Percentiles rank a stretch among this genome's conserved stretches.
These are phyloP conservation scores for Phaetusa simplex DNA, from an alignment of 2,113 vertebrate species.

Conservation along the genomic window DNA sequence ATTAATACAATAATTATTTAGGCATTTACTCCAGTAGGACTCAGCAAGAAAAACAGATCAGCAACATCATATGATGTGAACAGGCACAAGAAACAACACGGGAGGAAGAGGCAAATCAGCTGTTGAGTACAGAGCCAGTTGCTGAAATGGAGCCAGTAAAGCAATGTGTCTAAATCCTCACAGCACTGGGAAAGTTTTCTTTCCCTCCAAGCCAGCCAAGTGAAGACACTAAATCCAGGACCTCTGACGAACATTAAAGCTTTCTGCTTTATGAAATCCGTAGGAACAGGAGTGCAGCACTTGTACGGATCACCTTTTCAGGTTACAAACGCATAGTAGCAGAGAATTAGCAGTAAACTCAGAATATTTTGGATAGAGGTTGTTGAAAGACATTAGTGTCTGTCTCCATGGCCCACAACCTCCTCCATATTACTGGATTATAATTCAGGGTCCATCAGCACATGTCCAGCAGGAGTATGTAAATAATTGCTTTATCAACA, in stretches of 20 bases:
- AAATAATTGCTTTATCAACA: not conserved
- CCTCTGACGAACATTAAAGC: not conserved
- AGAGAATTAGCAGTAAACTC: not conserved
- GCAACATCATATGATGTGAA: not conserved
- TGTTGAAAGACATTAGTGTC: not conserved
- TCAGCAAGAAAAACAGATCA: not conserved
- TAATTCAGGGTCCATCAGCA: not conserved
- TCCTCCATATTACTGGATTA: not conserved
- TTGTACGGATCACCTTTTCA: not conserved
- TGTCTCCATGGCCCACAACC: not conserved
- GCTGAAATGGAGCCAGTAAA: conserved; percentile 1
- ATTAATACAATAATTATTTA: not conserved
- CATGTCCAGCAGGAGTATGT: not conserved
- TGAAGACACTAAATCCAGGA: not conserved
- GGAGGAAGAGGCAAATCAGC: conserved; percentile 1
- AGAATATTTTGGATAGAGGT: not conserved
- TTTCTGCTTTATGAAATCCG: not conserved
- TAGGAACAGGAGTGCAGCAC: not conserved
- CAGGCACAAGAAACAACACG: not conserved
- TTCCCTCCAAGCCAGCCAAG: not conserved
- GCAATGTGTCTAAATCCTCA: not conserved
- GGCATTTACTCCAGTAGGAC: not conserved
- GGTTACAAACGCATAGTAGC: not conserved
- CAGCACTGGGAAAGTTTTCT: not conserved
- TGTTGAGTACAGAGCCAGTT: not conserved